Evolutionary conservation across 2,888 invertebrate genomes (phyloP).

Genomic region (Ormyrus nitidulus): DNA sequence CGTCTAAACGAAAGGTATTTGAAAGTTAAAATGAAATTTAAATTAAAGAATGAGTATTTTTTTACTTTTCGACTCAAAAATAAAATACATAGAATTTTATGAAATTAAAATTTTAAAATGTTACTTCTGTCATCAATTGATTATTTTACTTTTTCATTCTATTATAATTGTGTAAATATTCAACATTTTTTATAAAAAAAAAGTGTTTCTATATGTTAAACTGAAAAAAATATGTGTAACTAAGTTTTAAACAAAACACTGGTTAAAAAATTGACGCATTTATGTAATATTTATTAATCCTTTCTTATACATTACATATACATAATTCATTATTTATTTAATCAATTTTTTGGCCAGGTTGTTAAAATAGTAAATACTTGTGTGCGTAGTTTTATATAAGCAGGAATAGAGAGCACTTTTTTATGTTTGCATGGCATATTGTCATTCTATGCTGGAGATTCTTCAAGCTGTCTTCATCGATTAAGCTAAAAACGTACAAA

Average conservation of each 20-base stretch:
- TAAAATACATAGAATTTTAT: no score
- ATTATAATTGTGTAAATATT: slow-evolving; percentile 41
- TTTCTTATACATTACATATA: not conserved
- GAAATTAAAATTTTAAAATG: no score
- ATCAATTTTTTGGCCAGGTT: slow-evolving; percentile 38
- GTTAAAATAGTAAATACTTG: slow-evolving; percentile 14
- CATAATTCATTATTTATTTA: slow-evolving; percentile 10
- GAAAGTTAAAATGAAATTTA: not conserved
- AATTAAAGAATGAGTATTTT: slow-evolving; percentile 21
- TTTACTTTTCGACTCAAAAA: no score
- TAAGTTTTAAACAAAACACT: slow-evolving; percentile 19
- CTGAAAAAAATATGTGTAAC: slow-evolving; percentile 38
- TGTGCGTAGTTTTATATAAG: slow-evolving; percentile 32
- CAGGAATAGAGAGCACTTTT: slow-evolving; percentile 7
- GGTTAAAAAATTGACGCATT: slow-evolving; percentile 36
- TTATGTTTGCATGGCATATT: slow-evolving; percentile 52
- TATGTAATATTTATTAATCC: slow-evolving; percentile 33
- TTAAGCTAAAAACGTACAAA: slow-evolving; percentile 20
- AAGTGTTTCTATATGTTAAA: slow-evolving; percentile 14
- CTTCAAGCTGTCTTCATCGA: slow-evolving; percentile 53
- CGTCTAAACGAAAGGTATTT: no score
- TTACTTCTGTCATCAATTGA: no score
- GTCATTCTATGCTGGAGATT: slow-evolving; percentile 39
- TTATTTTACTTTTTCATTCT: not conserved
- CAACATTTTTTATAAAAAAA: slow-evolving; percentile 40